Evolutionary conservation across 2,888 invertebrate genomes (phyloP).

Genomic region (Phragmatobia fuliginosa): DNA sequence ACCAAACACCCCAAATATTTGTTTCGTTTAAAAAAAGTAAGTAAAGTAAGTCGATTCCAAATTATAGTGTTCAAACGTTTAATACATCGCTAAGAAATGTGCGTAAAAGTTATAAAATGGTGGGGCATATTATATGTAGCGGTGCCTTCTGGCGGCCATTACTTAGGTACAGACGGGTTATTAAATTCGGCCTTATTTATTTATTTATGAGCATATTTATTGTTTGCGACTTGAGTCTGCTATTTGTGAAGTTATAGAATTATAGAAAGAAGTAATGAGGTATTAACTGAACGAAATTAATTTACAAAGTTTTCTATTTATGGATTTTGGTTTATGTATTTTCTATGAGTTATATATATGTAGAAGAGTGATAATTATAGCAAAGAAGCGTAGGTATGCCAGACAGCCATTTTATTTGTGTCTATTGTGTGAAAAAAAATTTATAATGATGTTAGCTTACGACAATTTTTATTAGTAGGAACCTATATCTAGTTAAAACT

Average conservation of each 20-base stretch:
- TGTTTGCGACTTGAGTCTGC: constrained; percentile 56
- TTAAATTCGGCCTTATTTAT: constrained; percentile 85
- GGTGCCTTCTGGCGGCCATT: constrained; percentile 84
- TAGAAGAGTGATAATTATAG: background rate
- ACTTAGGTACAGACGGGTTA: constrained; percentile 81
- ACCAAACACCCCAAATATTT: constrained; percentile 56
- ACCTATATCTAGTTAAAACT: too few relatives aligned
- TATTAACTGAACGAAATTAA: background rate
- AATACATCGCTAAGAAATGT: constrained; percentile 83
- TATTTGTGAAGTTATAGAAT: constrained; percentile 15
- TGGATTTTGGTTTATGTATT: background rate
- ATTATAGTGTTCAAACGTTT: constrained; percentile 85
- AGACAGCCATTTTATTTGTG: background rate
- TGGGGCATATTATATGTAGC: constrained; percentile 79
- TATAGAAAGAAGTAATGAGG: background rate
- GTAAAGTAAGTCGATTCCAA: constrained; percentile 67
- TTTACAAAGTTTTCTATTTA: background rate
- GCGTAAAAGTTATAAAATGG: constrained; percentile 81
- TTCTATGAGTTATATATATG: background rate
- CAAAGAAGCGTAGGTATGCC: background rate
- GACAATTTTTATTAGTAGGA: too few relatives aligned
- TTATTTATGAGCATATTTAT: constrained; percentile 80
- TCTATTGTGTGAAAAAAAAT: too few relatives aligned
- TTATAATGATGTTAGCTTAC: too few relatives aligned
- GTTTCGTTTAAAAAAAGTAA: constrained; percentile 70